Evolutionary conservation across 2,113 vertebrate genomes (phyloP), one percentile per base, ranked within the genome.

Genomic region (Centropus bengalensis): DNA sequence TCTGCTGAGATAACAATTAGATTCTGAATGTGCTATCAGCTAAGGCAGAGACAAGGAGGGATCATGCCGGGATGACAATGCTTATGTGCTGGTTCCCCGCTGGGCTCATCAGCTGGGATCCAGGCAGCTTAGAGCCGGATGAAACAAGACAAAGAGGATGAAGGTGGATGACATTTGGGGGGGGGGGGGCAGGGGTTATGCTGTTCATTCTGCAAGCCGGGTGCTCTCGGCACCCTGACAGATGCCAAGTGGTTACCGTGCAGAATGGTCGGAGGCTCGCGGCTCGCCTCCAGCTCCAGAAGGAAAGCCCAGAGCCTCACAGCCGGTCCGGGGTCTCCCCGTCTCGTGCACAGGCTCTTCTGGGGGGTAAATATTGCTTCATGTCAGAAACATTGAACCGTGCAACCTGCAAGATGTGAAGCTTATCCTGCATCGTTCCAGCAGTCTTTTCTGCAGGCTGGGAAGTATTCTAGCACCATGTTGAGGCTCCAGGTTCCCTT

Each of bases 1-100:
- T 98, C 96, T 97, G 96, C 96, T 96, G 97, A 98, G 97, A 98
- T 98, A 98, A 98, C 98, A 98, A 98, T 98, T 98, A 98, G 97
- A 94, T 93, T 97, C 93, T 96, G 96, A 97, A 97, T 97, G 97
- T 93, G 91, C 98, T 94, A 97, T 98, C 97, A 97, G 97, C 97
- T 73, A 93, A 95, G 97, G 96, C 97, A 96, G 96, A 86, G 92
- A 92, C 94, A 71, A 96, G 82, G 69, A 97, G 91, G 93, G 97
- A 94, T 95, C 96, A 75, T 23, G 88, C 96, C 5, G 38, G 82
- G 96, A 94, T 94, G 96, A 96, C 96, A 94, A 47, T 15, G 68
- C 94, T 66, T 13, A 8, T 93, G 94, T 93, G 80, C 66, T 5
- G 73, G 67, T 73, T 86, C 64, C 95, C 96, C 20, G 67, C 96